Evolutionary conservation across 2,888 invertebrate genomes (phyloP).

Genomic region (Harpalus rubripes): DNA sequence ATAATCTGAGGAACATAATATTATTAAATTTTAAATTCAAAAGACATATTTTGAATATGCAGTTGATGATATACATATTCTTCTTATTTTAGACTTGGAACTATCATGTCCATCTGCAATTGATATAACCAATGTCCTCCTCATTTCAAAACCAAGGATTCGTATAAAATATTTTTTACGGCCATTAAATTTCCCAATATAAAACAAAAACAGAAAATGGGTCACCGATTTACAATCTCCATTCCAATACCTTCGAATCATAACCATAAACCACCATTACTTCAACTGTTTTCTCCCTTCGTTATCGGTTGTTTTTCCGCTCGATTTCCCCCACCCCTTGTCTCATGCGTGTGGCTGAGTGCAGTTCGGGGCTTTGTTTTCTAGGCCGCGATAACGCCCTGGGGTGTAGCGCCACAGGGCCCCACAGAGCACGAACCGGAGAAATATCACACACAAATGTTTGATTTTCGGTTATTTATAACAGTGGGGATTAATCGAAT

Average conservation of each 20-base stretch:
- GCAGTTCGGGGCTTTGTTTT: slow-evolving; percentile 52
- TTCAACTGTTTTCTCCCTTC: neutral
- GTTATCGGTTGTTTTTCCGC: slow-evolving; percentile 45
- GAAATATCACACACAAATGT: slow-evolving; percentile 45
- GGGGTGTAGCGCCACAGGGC: slow-evolving; percentile 9
- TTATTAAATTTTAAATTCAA: no score
- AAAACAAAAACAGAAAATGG: neutral
- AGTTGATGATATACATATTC: no score
- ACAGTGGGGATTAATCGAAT: slow-evolving; percentile 45
- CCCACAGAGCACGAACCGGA: neutral
- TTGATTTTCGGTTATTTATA: slow-evolving; percentile 43
- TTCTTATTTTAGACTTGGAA: neutral
- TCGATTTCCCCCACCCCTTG: slow-evolving; percentile 50
- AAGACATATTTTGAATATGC: no score
- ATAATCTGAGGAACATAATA: no score
- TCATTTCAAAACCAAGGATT: neutral
- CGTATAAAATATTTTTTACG: neutral
- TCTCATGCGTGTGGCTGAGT: slow-evolving; percentile 41
- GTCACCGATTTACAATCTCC: neutral
- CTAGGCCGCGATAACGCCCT: slow-evolving; percentile 52
- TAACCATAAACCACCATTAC: neutral
- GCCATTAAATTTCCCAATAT: neutral
- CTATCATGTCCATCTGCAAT: neutral
- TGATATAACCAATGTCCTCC: neutral
- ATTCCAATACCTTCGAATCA: neutral